Conservation (phyloP, 2,797 vertebrate species). For the Pseudochirops cupreus region DNA sequence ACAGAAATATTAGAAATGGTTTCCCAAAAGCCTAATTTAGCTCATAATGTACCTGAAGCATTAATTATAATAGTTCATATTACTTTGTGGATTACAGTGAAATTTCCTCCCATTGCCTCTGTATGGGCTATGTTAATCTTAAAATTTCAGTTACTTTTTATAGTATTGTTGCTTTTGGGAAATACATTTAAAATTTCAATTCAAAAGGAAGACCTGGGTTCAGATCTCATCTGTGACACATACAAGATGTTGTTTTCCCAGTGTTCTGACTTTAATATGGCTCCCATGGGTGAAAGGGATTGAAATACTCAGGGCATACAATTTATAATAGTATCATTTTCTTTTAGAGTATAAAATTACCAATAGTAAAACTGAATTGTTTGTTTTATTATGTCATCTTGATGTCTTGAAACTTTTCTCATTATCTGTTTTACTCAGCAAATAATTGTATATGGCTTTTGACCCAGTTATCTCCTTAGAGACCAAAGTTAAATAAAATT, state of each 20-base stretch:
- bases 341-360: constrained; percentile 22
- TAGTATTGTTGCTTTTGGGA: not conserved
- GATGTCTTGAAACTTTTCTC: constrained; percentile 47
- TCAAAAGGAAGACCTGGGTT: not conserved
- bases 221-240: not conserved
- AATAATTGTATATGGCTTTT: constrained; percentile 48
- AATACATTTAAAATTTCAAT: not conserved
- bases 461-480: constrained; percentile 33
- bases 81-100: not conserved
- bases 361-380: constrained; percentile 40
- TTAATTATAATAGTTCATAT: not conserved
- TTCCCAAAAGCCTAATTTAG: not conserved
- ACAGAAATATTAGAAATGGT: not conserved
- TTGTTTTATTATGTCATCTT: constrained; percentile 32
- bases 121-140: not conserved
- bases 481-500: constrained; percentile 31
- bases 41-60: not conserved
- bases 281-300: constrained; percentile 30
- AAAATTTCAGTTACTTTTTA: not conserved
- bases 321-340: constrained; percentile 2
- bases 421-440: constrained; percentile 18
- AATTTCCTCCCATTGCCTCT: not conserved
- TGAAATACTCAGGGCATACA: constrained; percentile 36
- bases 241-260: constrained; percentile 37
- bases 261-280: constrained; percentile 30